Evolutionary conservation across 1,140 invertebrate species (phyloP), one percentile per base, ranked within the genome.

Genomic region (Diorhabda elongata): DNA sequence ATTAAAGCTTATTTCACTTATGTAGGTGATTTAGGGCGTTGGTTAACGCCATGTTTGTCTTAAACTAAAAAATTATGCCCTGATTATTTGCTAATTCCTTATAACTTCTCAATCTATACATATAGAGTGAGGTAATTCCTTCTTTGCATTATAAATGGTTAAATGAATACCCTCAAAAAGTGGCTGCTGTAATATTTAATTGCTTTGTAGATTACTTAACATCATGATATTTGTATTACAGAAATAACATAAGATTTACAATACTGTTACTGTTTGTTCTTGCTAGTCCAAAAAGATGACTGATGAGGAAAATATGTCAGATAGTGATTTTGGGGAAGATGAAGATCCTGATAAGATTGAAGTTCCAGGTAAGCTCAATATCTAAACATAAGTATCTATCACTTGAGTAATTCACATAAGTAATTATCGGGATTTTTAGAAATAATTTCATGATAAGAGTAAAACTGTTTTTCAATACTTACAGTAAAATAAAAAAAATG

Each of bases 321-420:
- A 88, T 68, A 91, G 90, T 70, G 91, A 93, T 78, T 93, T 93
- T 81, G 91, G 93, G 78, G 92, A 93, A 78, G 91, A 94, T 82
- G 92, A 93, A 74, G 92, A 95, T 87, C 92, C 92, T 67, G 92
- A 95, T 81, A 92, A 92, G 83, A 92, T 93, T 81, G 90, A 94
- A 88, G 91, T 95, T 56, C 92, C 92, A 81, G 92, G 92, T 92
- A 82, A 81, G 77, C 78, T 64, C 56, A 5, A 26, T 26, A 26
- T 26, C 26, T 26, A 26, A 26, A 26, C 0, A 9, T 9, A 58
- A n/a, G 3, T n/a, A n/a, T 58, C 3, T 26, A 58, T 7, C 3
- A 3, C 57, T 9, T 5, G 9, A 58, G 2, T 58, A 58, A 4
- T 26, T 26, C 26, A 26, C 26, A 26, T 26, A 26, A 26, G 26